A percentile compares a stretch with the other conserved stretches of the same genome.
Conservation (phyloP, 2,113 vertebrate genomes). For the Cololabis saira region DNA sequence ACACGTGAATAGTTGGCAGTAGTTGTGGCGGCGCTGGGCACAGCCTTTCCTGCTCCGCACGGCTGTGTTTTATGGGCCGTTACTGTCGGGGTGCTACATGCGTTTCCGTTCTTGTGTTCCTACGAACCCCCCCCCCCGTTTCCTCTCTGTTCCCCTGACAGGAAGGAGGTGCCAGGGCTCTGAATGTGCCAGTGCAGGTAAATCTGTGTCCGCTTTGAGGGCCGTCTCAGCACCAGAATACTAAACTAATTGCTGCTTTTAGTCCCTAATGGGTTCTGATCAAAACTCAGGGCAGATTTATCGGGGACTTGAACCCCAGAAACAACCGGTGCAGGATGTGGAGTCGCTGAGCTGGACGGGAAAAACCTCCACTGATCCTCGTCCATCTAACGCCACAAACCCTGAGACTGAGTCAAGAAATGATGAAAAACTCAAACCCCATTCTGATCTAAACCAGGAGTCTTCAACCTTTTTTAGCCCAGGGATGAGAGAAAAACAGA, state of each 20-base stretch:
- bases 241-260: constrained; percentile 72
- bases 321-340: constrained; percentile 39
- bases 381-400: constrained; percentile 10
- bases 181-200: constrained; percentile 75
- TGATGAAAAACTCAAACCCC: too few species aligned
- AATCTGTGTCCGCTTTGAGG: constrained; percentile 70
- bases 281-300: constrained; percentile 49
- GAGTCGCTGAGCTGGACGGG: constrained; percentile 42
- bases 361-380: not conserved
- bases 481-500: too few species aligned
- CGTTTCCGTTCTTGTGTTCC: constrained; percentile 68
- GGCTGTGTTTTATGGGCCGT: constrained; percentile 66
- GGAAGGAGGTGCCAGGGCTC: constrained; percentile 74
- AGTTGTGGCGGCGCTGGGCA: constrained; percentile 61
- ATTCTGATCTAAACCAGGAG: too few species aligned
- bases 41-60: constrained; percentile 56
- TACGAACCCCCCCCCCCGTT: constrained; percentile 16
- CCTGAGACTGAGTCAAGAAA: too few species aligned
- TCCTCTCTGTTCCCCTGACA: constrained; percentile 63
- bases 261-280: constrained; percentile 54
- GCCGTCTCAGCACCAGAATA: constrained; percentile 62
- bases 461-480: too few species aligned
- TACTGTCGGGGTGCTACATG: constrained; percentile 42
- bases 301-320: constrained; percentile 36
- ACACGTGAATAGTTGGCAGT: constrained; percentile 70